Conservation (phyloP, 2,113 vertebrate species). For the Scomber colias region DNA sequence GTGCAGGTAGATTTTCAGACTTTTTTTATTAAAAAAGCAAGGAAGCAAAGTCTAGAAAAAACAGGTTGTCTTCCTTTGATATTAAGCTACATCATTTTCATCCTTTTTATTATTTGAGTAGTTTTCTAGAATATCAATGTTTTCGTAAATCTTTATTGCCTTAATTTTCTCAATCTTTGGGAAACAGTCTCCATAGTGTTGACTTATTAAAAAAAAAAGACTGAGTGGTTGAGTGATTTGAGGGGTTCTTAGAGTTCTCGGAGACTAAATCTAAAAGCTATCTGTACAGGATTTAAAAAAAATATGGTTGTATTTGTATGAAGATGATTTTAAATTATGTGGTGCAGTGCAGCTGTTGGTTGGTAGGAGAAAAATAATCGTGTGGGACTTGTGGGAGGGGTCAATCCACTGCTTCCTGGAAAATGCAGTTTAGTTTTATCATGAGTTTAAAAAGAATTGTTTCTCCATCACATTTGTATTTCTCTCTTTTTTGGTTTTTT, state of each 20-base stretch:
- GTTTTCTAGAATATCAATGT: conserved; percentile 93
- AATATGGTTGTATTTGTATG: conserved; percentile 91
- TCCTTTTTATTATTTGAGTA: conserved; percentile 88
- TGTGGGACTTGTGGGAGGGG: conserved; percentile 79
- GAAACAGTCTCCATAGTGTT: conserved; percentile 72
- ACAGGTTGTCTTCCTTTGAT: conserved; percentile 92
- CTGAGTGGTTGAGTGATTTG: conserved; percentile 81
- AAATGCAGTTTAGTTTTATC: conserved; percentile 90
- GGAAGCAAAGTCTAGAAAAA: conserved; percentile 79
- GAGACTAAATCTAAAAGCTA: conserved; percentile 84
- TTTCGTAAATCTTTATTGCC: conserved; percentile 99
- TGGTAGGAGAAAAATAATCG: conserved; percentile 68
- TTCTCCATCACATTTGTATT: conserved; percentile 90
- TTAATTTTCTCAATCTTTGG: conserved; percentile 98
- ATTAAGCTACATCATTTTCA: conserved; percentile 91
- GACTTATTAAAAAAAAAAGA: conserved; percentile 78
- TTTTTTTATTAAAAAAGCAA: conserved; percentile 79
- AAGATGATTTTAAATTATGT: conserved; percentile 93
- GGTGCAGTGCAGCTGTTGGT: conserved; percentile 87
- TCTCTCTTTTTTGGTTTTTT: conserved; percentile 85
- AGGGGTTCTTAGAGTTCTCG: conserved; percentile 81
- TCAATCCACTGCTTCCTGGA: conserved; percentile 89
- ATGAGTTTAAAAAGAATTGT: conserved; percentile 85
- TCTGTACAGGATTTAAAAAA: conserved; percentile 91
- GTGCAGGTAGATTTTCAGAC: conserved; percentile 90